A percentile compares a stretch with the other conserved stretches of the same genome.
Conservation (phyloP, 2,113 vertebrate genomes). For the Anhinga anhinga region DNA sequence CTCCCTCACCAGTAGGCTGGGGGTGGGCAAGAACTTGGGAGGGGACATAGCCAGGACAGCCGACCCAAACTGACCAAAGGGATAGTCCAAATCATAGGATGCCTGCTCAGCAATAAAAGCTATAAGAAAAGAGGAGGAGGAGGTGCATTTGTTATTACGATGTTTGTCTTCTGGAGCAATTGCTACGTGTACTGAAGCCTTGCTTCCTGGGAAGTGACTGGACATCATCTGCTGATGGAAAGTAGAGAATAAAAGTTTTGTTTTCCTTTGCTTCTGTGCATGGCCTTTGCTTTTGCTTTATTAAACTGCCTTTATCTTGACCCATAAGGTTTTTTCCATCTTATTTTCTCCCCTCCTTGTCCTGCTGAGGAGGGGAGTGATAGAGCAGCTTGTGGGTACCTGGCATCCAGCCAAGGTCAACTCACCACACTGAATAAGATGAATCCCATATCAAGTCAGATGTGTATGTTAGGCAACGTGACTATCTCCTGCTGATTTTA, state of each 20-base stretch:
- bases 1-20: neutral
- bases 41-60: neutral
- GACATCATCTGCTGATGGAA: neutral
- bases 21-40: neutral
- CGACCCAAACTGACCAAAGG: neutral
- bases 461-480: neutral
- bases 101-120: neutral
- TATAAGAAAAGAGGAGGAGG: neutral
- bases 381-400: neutral
- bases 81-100: neutral
- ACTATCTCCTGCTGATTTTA: neutral
- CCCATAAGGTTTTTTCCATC: neutral
- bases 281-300: neutral
- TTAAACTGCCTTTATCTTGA: neutral
- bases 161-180: neutral
- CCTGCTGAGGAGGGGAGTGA: neutral
- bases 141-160: accelerated
- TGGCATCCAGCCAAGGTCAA: neutral
- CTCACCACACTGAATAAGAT: neutral
- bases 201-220: neutral
- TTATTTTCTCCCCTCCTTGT: neutral
- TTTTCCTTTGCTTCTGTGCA: neutral
- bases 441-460: neutral
- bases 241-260: neutral
- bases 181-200: accelerated